Evolutionary conservation across 2,113 vertebrate genomes (phyloP).

Genomic region (Meleagris gallopavo): DNA sequence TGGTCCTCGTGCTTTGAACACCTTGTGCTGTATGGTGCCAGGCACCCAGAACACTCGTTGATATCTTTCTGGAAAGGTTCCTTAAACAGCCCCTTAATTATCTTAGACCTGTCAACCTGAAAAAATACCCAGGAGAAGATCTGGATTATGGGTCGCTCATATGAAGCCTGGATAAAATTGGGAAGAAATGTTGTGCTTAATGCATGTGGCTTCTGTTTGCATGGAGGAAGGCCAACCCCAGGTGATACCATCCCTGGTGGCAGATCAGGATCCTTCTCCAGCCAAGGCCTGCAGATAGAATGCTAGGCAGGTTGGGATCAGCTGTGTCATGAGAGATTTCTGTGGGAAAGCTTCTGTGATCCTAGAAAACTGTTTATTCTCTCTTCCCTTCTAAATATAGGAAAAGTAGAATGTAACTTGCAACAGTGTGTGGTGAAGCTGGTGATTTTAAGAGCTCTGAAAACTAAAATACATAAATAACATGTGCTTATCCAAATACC

Average conservation of each 20-base stretch:
- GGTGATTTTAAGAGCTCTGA: background rate
- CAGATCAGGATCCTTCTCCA: background rate
- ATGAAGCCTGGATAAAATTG: background rate
- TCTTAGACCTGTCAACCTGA: background rate
- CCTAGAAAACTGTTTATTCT: background rate
- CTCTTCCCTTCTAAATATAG: background rate
- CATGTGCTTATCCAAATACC: background rate
- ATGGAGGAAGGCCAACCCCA: accelerated
- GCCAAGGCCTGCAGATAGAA: accelerated
- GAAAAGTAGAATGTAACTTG: background rate
- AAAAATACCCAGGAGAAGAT: background rate
- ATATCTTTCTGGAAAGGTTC: background rate
- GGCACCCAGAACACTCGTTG: background rate
- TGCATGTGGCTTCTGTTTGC: accelerated
- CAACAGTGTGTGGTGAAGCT: background rate
- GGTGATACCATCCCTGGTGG: background rate
- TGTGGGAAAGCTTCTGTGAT: background rate
- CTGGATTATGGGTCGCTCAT: background rate
- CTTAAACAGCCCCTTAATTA: background rate
- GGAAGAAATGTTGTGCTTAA: background rate
- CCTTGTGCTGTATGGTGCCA: background rate
- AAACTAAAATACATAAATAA: background rate
- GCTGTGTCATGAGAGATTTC: accelerated
- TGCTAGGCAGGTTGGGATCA: accelerated
- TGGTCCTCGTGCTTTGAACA: accelerated